phyloP scores from a whole-genome alignment of 2,113 vertebrate genomes.

The Piprites chloris region DNA sequence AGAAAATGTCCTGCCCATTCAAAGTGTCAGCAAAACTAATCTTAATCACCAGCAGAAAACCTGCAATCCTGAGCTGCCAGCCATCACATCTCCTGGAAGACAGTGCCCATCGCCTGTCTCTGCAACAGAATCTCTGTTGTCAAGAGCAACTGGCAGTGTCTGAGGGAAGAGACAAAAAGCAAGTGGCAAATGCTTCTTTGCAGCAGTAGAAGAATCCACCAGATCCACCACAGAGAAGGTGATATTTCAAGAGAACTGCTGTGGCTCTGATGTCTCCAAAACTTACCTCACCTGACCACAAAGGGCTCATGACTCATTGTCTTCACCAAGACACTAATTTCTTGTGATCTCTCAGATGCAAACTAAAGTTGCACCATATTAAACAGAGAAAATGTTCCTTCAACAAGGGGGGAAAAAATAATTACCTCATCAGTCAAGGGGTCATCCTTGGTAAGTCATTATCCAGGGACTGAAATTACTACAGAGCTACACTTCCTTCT shows the following conservation, averaged over 20 bases:
- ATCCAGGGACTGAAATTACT: neutral
- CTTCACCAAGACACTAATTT: neutral
- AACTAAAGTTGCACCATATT: neutral
- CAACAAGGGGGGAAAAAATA: accelerated
- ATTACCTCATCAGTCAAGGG: neutral
- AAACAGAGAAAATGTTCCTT: neutral
- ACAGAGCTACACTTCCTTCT: neutral
- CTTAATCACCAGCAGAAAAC: neutral
- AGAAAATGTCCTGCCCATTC: neutral
- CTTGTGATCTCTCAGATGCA: neutral
- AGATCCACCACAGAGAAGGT: neutral
- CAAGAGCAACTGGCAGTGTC: neutral
- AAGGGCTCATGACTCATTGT: neutral
- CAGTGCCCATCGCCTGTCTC: neutral
- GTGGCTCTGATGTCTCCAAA: neutral
- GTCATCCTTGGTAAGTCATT: neutral
- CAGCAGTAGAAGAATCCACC: neutral
- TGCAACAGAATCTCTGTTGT: neutral
- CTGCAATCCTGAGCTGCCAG: neutral
- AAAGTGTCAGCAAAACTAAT: neutral
- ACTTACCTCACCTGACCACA: neutral
- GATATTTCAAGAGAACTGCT: neutral
- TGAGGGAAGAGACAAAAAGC: neutral
- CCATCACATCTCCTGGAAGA: neutral
- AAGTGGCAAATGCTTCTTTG: neutral